These are phyloP conservation scores for Campoletis raptor DNA, from an alignment of 2,888 invertebrate species.

Conservation along the genomic window DNA sequence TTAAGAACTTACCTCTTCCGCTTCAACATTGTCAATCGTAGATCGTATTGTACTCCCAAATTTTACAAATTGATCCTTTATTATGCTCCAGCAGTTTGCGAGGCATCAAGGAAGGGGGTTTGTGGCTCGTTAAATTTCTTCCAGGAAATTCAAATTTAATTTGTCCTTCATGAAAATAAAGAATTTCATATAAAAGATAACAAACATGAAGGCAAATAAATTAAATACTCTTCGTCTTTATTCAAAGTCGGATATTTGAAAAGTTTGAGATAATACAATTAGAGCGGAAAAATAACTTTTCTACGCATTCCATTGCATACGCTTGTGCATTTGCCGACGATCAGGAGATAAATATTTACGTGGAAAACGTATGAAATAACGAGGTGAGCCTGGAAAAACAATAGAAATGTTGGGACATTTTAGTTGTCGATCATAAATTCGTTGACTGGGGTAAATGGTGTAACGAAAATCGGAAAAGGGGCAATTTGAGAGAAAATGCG, in stretches of 20 bases:
- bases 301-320: neutral
- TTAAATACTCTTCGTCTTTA: neutral
- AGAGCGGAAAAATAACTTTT: neutral
- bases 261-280: neutral
- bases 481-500: neutral
- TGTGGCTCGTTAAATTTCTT: neutral
- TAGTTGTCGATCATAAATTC: neutral
- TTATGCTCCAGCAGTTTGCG: too few relatives aligned
- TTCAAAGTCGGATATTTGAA: neutral
- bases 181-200: neutral
- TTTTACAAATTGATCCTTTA: neutral
- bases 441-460: neutral
- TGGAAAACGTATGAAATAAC: neutral
- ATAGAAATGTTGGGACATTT: neutral
- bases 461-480: neutral
- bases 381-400: neutral
- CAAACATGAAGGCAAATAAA: neutral
- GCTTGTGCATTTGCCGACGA: neutral
- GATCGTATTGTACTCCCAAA: neutral
- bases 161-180: neutral
- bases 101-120: too few relatives aligned
- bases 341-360: neutral
- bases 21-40: neutral
- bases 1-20: slow-evolving; percentile 70
- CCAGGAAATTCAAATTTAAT: neutral